These are phyloP conservation scores for Elgonia sp. DNA, from an alignment of 2,888 invertebrate species.

Conservation along the genomic window DNA sequence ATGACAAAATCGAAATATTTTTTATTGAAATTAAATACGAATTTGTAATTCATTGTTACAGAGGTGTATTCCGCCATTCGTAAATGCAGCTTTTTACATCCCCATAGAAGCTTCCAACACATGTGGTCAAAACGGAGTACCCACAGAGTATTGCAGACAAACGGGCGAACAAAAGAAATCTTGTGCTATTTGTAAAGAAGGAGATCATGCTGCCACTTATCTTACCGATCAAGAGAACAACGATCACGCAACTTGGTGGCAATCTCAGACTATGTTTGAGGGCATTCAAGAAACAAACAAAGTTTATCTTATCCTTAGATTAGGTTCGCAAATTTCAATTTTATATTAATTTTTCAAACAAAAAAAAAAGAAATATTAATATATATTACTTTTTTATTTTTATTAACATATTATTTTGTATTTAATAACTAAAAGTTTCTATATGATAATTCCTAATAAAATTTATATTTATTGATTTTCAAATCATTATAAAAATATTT, in stretches of 20 bases:
- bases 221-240: slow-evolving; percentile 97
- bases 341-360: background rate
- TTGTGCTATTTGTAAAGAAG: slow-evolving; percentile 92
- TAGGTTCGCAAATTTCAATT: slow-evolving; percentile 89
- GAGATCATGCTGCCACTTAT: slow-evolving; percentile 91
- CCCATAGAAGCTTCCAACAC: slow-evolving; percentile 98
- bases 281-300: slow-evolving; percentile 96
- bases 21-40: too few relatives aligned
- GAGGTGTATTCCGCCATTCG: slow-evolving; percentile 98
- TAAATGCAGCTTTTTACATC: slow-evolving; percentile 97
- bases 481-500: too few relatives aligned
- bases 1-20: too few relatives aligned
- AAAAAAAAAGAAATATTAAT: background rate
- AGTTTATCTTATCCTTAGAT: slow-evolving; percentile 96
- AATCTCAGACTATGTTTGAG: slow-evolving; percentile 98
- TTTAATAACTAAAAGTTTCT: too few relatives aligned
- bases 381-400: background rate
- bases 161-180: slow-evolving; percentile 95
- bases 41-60: slow-evolving; percentile 86
- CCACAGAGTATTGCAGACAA: slow-evolving; percentile 96
- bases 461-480: too few relatives aligned
- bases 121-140: slow-evolving; percentile 93
- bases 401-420: background rate
- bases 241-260: slow-evolving; percentile 98
- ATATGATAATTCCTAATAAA: too few relatives aligned